phyloP scores from a whole-genome alignment of 2,113 vertebrate genomes.

The Chascanopsetta lugubris region DNA sequence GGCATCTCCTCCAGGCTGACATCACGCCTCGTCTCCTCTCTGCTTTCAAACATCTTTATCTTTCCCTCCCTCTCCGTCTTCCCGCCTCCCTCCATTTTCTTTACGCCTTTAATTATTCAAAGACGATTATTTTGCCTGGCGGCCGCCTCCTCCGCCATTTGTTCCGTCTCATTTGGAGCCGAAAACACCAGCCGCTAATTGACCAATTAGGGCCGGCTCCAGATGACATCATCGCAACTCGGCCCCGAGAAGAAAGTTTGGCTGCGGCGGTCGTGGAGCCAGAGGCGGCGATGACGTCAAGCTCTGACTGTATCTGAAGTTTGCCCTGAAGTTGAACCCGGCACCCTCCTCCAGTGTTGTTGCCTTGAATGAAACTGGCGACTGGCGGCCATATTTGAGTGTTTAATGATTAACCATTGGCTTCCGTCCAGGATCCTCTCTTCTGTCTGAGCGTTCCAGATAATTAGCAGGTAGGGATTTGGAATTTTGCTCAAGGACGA shows the following conservation, averaged over 20 bases:
- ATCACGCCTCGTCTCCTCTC: conserved; percentile 82
- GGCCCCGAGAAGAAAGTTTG: conserved; percentile 44
- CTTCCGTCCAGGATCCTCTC: not conserved
- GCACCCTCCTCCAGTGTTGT: not conserved
- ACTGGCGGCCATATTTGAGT: not conserved
- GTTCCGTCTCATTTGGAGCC: conserved; percentile 64
- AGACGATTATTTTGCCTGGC: conserved; percentile 58
- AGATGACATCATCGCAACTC: conserved; percentile 72
- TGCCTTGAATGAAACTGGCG: conserved; percentile 18
- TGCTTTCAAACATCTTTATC: conserved; percentile 34
- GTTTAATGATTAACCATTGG: not conserved
- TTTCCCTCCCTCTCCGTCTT: conserved; percentile 33
- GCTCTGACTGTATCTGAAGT: conserved; percentile 22
- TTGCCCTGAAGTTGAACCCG: not conserved
- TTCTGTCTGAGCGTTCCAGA: not conserved
- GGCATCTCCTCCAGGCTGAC: conserved; percentile 93
- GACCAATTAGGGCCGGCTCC: conserved; percentile 67
- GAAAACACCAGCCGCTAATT: conserved; percentile 68
- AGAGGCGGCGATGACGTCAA: conserved; percentile 8
- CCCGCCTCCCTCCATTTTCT: conserved; percentile 27
- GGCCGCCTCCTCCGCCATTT: conserved; percentile 62
- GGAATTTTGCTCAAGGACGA: not conserved
- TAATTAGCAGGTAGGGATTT: not conserved
- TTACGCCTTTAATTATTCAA: conserved; percentile 70
- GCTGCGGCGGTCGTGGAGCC: conserved; percentile 18